These are phyloP conservation scores for Hydropsyche tenuis DNA, from an alignment of 1,140 invertebrate species.

Conservation along the genomic window DNA sequence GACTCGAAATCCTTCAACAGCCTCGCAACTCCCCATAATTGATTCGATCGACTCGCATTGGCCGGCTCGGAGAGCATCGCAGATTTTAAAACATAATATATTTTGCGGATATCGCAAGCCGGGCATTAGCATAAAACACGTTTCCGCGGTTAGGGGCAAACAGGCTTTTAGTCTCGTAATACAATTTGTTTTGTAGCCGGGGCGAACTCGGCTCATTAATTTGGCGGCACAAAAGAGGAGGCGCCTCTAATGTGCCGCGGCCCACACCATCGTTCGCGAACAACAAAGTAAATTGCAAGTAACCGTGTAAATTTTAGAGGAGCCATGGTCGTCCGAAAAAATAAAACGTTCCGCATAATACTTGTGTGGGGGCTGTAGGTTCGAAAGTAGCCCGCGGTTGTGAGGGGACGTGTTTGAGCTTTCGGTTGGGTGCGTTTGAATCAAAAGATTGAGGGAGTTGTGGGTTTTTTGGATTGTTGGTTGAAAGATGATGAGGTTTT, in stretches of 20 bases:
- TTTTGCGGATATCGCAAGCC: too few species aligned
- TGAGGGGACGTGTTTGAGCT: not conserved
- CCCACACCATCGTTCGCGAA: not conserved
- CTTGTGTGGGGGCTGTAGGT: not conserved
- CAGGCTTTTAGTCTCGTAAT: constrained; percentile 39
- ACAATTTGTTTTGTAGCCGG: constrained; percentile 37
- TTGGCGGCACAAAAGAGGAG: constrained; percentile 31
- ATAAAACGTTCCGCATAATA: not conserved
- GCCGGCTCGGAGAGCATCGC: too few species aligned
- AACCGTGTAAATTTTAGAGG: constrained; percentile 20
- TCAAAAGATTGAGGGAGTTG: too few species aligned
- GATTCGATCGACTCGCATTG: too few species aligned
- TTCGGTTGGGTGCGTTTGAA: too few species aligned
- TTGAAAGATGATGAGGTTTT: too few species aligned
- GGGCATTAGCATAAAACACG: too few species aligned
- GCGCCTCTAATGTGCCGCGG: constrained; percentile 5
- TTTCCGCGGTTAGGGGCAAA: constrained; percentile 22
- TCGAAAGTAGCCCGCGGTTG: too few species aligned
- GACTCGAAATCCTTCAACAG: too few species aligned
- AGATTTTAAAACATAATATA: too few species aligned
- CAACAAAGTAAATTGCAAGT: constrained; percentile 30
- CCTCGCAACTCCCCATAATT: too few species aligned
- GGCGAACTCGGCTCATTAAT: constrained; percentile 36
- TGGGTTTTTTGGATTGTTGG: too few species aligned
- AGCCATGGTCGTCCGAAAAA: not conserved